Conservation (phyloP, 2,888 invertebrate species). For the Hypomecis atomaria region DNA sequence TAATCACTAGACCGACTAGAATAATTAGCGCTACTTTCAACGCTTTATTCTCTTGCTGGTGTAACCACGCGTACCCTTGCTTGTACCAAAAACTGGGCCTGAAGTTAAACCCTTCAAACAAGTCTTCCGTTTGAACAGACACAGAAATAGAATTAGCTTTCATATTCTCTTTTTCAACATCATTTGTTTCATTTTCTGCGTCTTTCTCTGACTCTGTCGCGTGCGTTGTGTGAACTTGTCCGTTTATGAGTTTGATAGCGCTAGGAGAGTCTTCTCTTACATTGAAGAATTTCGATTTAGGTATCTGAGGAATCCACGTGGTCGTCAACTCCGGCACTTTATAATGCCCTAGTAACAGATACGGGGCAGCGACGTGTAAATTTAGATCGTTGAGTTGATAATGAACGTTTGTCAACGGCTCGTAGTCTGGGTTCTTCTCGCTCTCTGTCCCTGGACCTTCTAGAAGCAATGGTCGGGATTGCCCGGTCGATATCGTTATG, state of each 20-base stretch:
- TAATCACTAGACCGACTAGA: slow-evolving; percentile 87
- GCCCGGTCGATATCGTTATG: slow-evolving; percentile 91
- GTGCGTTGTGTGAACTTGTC: slow-evolving; percentile 61
- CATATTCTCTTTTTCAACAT: slow-evolving; percentile 74
- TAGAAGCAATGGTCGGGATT: slow-evolving; percentile 88
- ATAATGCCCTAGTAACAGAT: slow-evolving; percentile 87
- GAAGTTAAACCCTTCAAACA: slow-evolving; percentile 73
- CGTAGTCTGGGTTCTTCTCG: slow-evolving; percentile 64
- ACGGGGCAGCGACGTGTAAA: slow-evolving; percentile 73
- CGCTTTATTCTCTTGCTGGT: slow-evolving; percentile 90
- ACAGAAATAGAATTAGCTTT: slow-evolving; percentile 77
- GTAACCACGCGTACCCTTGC: slow-evolving; percentile 85
- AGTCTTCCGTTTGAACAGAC: slow-evolving; percentile 85
- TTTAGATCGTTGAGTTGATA: slow-evolving; percentile 75
- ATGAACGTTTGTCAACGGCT: slow-evolving; percentile 80
- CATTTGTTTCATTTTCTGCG: slow-evolving; percentile 76
- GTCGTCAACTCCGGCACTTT: slow-evolving; percentile 87
- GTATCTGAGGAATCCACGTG: slow-evolving; percentile 73
- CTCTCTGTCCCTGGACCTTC: slow-evolving; percentile 87
- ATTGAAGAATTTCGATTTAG: slow-evolving; percentile 66
- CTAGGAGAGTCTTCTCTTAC: slow-evolving; percentile 56
- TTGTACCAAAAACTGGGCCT: slow-evolving; percentile 75
- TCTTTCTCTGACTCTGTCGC: slow-evolving; percentile 60
- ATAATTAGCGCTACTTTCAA: slow-evolving; percentile 88
- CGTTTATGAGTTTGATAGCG: slow-evolving; percentile 70